Percentiles rank a stretch among this genome's conserved stretches.
Conservation (phyloP, 1,140 invertebrate species). For the Hydropsyche tenuis region DNA sequence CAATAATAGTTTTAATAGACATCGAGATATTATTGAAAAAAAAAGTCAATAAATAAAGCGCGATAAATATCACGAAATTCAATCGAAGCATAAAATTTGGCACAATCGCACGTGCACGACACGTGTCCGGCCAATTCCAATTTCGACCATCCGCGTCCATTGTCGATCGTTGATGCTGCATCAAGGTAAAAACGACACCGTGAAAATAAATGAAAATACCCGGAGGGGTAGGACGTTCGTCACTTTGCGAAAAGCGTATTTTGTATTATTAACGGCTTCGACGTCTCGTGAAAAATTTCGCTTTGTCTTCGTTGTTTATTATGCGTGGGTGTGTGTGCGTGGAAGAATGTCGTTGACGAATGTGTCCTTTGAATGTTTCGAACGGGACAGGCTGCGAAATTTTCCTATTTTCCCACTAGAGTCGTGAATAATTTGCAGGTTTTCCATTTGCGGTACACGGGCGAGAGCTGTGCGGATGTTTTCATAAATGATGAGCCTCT, state of each 20-base stretch:
- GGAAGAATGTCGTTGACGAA: neutral
- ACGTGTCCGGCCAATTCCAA: slow-evolving; percentile 32
- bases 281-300: too few relatives aligned
- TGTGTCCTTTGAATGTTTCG: too few relatives aligned
- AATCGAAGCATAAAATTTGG: too few relatives aligned
- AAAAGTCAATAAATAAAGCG: too few relatives aligned
- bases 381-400: slow-evolving; percentile 25
- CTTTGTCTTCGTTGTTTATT: too few relatives aligned
- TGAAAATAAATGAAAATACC: neutral
- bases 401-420: slow-evolving; percentile 38
- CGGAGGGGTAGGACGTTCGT: too few relatives aligned
- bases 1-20: too few relatives aligned
- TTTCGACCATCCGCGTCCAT: slow-evolving; percentile 17
- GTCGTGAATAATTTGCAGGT: slow-evolving; percentile 44
- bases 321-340: too few relatives aligned
- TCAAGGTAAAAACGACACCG: neutral
- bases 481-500: slow-evolving; percentile 42
- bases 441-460: slow-evolving; percentile 48
- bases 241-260: too few relatives aligned
- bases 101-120: slow-evolving; percentile 1
- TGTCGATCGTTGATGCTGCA: neutral
- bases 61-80: too few relatives aligned
- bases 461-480: slow-evolving; percentile 34
- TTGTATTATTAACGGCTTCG: too few relatives aligned
- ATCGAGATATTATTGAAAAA: too few relatives aligned